These are phyloP conservation scores for Eolophus roseicapilla DNA, from an alignment of 2,113 vertebrate genomes.

Conservation along the genomic window DNA sequence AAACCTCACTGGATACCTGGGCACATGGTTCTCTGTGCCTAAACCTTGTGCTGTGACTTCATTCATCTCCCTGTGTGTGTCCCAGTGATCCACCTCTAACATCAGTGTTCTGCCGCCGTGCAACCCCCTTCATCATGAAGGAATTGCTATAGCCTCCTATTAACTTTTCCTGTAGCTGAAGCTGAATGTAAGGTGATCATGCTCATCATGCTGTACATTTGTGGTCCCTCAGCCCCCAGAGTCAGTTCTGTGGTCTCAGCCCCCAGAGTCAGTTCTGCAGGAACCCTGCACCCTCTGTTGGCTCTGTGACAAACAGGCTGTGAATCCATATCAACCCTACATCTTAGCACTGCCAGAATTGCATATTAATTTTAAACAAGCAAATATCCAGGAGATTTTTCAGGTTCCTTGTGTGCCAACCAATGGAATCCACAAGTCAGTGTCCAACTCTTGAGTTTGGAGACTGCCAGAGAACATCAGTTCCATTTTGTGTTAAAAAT, in stretches of 20 bases:
- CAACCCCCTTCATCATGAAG: not conserved
- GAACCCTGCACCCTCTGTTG: not conserved
- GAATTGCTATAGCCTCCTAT: not conserved
- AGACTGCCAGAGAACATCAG: not conserved
- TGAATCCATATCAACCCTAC: not conserved
- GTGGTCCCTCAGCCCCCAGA: not conserved
- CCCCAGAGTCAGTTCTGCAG: not conserved
- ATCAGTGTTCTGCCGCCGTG: not conserved
- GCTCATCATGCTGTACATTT: not conserved
- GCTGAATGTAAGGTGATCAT: not conserved
- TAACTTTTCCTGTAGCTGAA: not conserved
- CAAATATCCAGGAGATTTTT: not conserved
- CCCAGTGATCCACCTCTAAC: not conserved
- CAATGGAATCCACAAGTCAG: not conserved
- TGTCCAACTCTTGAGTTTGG: not conserved
- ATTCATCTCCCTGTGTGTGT: not conserved
- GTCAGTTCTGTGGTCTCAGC: not conserved
- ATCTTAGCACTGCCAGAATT: not conserved
- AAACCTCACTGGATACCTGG: not conserved
- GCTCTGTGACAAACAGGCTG: not conserved
- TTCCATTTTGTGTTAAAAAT: not conserved
- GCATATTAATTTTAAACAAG: not conserved
- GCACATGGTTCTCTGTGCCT: fast-evolving
- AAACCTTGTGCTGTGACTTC: not conserved
- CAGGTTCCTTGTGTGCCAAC: not conserved